Evolutionary conservation across 2,888 invertebrate species (phyloP).

Genomic region (Orthonychiurus folsomi): DNA sequence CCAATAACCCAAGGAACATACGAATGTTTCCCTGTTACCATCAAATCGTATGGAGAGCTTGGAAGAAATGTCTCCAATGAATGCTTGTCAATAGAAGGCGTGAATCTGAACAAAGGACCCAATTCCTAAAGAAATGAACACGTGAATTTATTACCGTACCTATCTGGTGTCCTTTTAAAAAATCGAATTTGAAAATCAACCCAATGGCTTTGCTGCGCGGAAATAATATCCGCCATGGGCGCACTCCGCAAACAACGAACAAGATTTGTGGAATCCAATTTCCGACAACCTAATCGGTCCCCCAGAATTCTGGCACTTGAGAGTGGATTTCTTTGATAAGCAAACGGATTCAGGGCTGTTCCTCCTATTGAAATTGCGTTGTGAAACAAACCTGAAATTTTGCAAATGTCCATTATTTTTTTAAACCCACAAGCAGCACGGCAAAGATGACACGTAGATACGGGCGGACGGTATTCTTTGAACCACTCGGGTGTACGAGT

Average conservation of each 20-base stretch:
- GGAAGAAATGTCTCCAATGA: background rate
- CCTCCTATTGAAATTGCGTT: background rate
- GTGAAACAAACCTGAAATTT: background rate
- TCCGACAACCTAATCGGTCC: background rate
- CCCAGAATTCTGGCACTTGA: background rate
- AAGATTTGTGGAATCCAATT: background rate
- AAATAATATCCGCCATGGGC: background rate
- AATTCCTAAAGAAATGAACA: background rate
- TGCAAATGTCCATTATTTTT: background rate
- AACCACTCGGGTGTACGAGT: no score
- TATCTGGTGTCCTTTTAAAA: background rate
- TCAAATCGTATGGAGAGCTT: background rate
- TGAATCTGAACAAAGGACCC: background rate
- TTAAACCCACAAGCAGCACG: background rate
- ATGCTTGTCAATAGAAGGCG: background rate
- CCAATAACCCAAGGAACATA: background rate
- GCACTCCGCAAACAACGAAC: background rate
- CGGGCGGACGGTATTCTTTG: no score
- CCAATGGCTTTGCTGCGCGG: background rate
- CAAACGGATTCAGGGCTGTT: background rate
- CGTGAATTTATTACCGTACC: background rate
- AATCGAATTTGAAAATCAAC: background rate
- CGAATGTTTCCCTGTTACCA: background rate
- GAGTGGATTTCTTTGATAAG: background rate
- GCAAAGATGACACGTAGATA: no score